Evolutionary conservation across 2,113 vertebrate species (phyloP).

Genomic region (Thunnus thynnus): DNA sequence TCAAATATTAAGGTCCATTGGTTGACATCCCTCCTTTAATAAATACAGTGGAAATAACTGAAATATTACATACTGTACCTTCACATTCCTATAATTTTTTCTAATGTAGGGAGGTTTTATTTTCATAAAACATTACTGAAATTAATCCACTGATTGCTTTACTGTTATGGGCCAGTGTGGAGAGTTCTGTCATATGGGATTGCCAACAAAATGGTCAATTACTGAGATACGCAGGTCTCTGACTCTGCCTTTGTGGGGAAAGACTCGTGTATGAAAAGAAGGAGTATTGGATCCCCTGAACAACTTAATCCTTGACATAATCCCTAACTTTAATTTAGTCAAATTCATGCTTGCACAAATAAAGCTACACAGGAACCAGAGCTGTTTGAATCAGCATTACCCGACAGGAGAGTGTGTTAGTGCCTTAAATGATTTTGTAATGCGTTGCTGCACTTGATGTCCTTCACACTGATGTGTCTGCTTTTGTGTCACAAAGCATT

Average conservation of each 20-base stretch:
- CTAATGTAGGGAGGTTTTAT: conserved; percentile 16
- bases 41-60: background rate
- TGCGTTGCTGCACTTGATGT: conserved; percentile 52
- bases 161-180: conserved; percentile 52
- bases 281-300: conserved; percentile 77
- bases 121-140: conserved; percentile 46
- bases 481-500: conserved; percentile 49
- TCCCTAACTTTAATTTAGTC: conserved; percentile 85
- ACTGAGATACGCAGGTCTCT: conserved; percentile 68
- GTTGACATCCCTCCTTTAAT: background rate
- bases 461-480: conserved; percentile 46
- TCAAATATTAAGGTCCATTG: background rate
- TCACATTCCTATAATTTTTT: background rate
- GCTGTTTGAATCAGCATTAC: conserved; percentile 59
- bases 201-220: conserved; percentile 77
- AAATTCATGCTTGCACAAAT: conserved; percentile 80
- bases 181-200: conserved; percentile 46
- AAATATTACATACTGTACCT: too few species aligned
- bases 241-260: conserved; percentile 67
- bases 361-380: conserved; percentile 68
- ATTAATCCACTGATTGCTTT: conserved; percentile 51
- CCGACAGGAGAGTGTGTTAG: conserved; percentile 34
- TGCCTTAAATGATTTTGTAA: conserved; percentile 52
- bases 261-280: conserved; percentile 62
- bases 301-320: conserved; percentile 87